phyloP scores from a whole-genome alignment of 2,113 vertebrate species.

The Petroica traversi region DNA sequence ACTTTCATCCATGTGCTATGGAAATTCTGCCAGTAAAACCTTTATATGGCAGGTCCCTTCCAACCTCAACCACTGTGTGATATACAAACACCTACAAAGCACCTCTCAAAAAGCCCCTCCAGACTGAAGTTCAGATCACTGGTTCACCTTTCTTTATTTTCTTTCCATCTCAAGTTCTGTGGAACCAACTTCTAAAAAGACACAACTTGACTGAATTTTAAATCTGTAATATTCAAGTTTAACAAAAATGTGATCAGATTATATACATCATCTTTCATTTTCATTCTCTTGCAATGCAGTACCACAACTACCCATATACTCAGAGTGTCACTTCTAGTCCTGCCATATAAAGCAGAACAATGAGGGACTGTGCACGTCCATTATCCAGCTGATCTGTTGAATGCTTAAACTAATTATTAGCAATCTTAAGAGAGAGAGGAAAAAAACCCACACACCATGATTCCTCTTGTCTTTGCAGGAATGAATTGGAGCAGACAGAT shows the following conservation, averaged over 20 bases:
- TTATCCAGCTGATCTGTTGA: slow-evolving; percentile 27
- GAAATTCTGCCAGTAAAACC: not conserved
- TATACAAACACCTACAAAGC: not conserved
- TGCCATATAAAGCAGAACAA: not conserved
- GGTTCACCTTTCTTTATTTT: not conserved
- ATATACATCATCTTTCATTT: not conserved
- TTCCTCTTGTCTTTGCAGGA: not conserved
- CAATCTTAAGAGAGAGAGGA: not conserved
- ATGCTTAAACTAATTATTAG: slow-evolving; percentile 27
- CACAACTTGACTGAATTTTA: not conserved
- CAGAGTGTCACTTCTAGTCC: fast-evolving
- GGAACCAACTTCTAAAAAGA: not conserved
- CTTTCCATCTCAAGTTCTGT: not conserved
- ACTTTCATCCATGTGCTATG: not conserved
- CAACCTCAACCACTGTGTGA: not conserved
- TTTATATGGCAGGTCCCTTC: not conserved
- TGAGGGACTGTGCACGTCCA: not conserved
- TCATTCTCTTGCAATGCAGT: not conserved
- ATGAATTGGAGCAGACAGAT: slow-evolving; percentile 53
- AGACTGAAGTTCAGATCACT: not conserved
- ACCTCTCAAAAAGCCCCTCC: not conserved
- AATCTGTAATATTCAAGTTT: not conserved
- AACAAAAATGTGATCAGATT: not conserved
- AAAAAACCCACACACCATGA: not conserved
- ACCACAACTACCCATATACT: fast-evolving